A percentile compares a stretch with the other conserved stretches of the same genome.
Conservation (phyloP, 2,113 vertebrate genomes). For the Anolis carolinensis region DNA sequence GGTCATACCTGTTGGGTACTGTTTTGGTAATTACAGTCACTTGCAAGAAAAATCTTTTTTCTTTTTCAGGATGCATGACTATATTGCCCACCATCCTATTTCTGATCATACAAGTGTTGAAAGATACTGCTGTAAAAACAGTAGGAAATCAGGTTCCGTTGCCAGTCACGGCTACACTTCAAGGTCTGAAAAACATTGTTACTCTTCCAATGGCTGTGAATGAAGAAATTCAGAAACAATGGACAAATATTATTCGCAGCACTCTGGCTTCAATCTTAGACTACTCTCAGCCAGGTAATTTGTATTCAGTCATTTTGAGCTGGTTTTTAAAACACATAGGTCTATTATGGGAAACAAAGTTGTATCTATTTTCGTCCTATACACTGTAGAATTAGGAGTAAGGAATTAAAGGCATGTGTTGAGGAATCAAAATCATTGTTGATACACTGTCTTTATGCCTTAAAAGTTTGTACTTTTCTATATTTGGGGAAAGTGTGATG, state of each 20-base stretch:
- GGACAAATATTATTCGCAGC: slow-evolving; percentile 93
- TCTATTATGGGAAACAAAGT: slow-evolving; percentile 12
- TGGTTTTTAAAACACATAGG: slow-evolving; percentile 20
- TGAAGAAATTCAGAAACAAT: slow-evolving; percentile 88
- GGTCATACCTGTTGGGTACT: background rate
- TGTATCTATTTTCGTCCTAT: background rate
- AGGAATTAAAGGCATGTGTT: background rate
- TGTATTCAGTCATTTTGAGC: slow-evolving; percentile 1
- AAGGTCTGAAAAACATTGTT: slow-evolving; percentile 93
- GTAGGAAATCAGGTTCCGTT: slow-evolving; percentile 83
- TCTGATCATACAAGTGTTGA: slow-evolving; percentile 92
- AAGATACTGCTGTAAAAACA: slow-evolving; percentile 90
- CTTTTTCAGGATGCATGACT: slow-evolving; percentile 90
- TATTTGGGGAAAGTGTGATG: slow-evolving; percentile 14
- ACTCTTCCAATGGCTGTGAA: slow-evolving; percentile 84
- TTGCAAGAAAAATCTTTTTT: slow-evolving; percentile 39
- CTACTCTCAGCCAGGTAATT: slow-evolving; percentile 89
- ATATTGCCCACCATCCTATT: slow-evolving; percentile 94
- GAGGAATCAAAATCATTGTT: background rate
- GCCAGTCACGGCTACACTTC: slow-evolving; percentile 90
- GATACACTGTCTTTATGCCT: background rate
- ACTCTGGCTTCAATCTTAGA: slow-evolving; percentile 93
- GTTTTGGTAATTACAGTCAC: slow-evolving; percentile 8
- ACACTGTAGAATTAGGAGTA: background rate
- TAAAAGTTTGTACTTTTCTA: background rate